Percentiles rank a stretch among this genome's conserved stretches.
Evolutionary conservation across 2,113 vertebrate species (phyloP).

Genomic region (Misgurnus anguillicaudatus): DNA sequence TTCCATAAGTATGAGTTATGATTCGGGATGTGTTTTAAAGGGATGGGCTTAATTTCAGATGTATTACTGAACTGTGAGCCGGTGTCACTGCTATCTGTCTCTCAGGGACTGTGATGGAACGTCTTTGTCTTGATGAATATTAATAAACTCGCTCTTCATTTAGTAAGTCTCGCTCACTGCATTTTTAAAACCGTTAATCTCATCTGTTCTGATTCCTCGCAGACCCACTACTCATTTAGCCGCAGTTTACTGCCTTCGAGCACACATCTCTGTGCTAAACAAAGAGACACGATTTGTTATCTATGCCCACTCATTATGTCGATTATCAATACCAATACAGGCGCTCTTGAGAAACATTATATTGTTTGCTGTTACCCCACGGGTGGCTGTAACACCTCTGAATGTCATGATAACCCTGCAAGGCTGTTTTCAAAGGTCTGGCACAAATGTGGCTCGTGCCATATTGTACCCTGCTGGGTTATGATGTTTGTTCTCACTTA

Average conservation of each 20-base stretch:
- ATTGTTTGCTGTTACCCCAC: background rate
- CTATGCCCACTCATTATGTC: background rate
- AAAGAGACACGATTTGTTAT: slow-evolving; percentile 63
- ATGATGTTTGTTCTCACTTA: background rate
- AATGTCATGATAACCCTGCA: slow-evolving; percentile 22
- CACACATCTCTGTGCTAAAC: slow-evolving; percentile 53
- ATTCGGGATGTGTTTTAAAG: background rate
- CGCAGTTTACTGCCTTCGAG: slow-evolving; percentile 47
- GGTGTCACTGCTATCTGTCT: background rate
- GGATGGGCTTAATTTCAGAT: background rate
- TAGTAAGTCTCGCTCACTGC: slow-evolving; percentile 13
- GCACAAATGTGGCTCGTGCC: background rate
- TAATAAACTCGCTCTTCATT: slow-evolving; percentile 18
- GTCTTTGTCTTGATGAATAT: slow-evolving; percentile 23
- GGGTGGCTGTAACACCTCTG: background rate
- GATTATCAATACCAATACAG: slow-evolving; percentile 8
- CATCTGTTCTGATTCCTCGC: background rate
- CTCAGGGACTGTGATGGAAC: slow-evolving; percentile 1
- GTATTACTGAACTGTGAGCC: background rate
- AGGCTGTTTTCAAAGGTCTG: background rate
- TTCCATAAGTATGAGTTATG: background rate
- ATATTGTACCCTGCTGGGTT: slow-evolving; percentile 4
- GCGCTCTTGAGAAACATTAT: slow-evolving; percentile 1
- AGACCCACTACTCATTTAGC: slow-evolving; percentile 47
- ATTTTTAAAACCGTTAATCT: background rate